Base-by-base conservation (phyloP, 2,888 invertebrate species). In the Cheilosia urbana region DNA sequence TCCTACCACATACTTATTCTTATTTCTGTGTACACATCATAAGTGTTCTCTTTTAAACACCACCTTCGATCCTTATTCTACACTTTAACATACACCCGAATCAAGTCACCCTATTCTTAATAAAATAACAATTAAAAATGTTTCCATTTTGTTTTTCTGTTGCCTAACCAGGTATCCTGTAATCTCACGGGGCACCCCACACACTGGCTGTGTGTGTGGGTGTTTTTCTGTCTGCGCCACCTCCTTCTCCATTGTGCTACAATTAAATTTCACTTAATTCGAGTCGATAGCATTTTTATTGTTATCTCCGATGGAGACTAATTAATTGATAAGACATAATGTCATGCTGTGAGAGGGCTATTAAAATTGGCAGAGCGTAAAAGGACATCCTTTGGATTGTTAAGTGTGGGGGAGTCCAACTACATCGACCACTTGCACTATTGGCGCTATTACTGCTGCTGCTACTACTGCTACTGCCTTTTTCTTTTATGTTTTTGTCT, bases 271-370 rank as follows among this genome's bases (percentile, higher is more conserved):
- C 80, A 65, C 79, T 84, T 84, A 84, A 79, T 60, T 75, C 85
- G 72, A 85, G 68, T 81, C 85, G 80, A 84, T 79, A 75, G 75
- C 71, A 71, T 63, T 75, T 75, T 84, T 77, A 82, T 78, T 87
- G 87, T 82, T 87, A 87, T 87, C 87, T 87, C 27, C 69, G 72
- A 82, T 69, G 66, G 49, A 58, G 68, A 58, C 77, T 82, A 73
- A 87, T 87, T 81, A 87, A 82, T 87, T 78, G 87, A 72, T 45
- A 82, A 73, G 87, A 82, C 73, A 87, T 73, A 51, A 85, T 81
- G 65, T 72, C 81, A 68, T 85, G 76, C 60, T 81, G 82, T 53
- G 82, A 69, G 76, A 87, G 66, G n/a, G 69, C 82, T 78, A 87
- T 87, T 77, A 82, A 77, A 73, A 82, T 73, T 68, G 87, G 82